Evolutionary conservation across 2,113 vertebrate species (phyloP).

Genomic region (Pao palembangensis): DNA sequence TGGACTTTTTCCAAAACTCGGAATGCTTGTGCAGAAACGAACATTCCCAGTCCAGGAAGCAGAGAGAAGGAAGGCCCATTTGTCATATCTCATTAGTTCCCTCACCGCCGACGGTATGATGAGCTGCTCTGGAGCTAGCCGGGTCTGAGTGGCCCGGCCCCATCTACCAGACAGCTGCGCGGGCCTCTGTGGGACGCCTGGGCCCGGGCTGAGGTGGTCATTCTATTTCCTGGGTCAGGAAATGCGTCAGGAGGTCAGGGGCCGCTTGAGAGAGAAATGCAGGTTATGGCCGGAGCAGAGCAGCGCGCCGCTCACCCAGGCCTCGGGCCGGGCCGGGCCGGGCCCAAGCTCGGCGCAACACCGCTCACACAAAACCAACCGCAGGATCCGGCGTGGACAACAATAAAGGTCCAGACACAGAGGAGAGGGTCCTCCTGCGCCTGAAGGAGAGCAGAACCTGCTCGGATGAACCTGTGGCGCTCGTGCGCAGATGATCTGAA

Average conservation of each 20-base stretch:
- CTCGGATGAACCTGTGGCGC: slow-evolving; percentile 6
- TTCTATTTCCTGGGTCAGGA: slow-evolving; percentile 80
- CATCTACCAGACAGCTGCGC: slow-evolving; percentile 66
- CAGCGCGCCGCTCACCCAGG: slow-evolving; percentile 27
- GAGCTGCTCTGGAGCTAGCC: slow-evolving; percentile 1
- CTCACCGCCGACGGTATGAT: no score
- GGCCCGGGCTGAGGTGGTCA: slow-evolving; percentile 73
- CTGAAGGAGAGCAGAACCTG: neutral
- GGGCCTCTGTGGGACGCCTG: slow-evolving; percentile 43
- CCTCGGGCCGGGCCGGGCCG: neutral
- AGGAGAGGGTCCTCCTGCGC: neutral
- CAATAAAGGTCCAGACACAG: neutral
- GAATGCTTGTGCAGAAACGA: neutral
- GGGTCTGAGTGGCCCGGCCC: slow-evolving; percentile 24
- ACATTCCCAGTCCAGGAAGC: neutral
- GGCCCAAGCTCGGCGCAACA: slow-evolving; percentile 41
- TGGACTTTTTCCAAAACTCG: slow-evolving; percentile 34
- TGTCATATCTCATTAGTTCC: neutral
- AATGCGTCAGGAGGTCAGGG: slow-evolving; percentile 68
- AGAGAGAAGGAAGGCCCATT: slow-evolving; percentile 4
- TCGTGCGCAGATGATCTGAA: slow-evolving; percentile 2
- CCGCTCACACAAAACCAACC: slow-evolving; percentile 54
- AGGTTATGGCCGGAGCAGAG: slow-evolving; percentile 45
- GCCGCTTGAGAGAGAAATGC: slow-evolving; percentile 53
- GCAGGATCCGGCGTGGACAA: slow-evolving; percentile 20